Base-by-base conservation (phyloP, 2,888 invertebrate species). In the Agrochola lota region DNA sequence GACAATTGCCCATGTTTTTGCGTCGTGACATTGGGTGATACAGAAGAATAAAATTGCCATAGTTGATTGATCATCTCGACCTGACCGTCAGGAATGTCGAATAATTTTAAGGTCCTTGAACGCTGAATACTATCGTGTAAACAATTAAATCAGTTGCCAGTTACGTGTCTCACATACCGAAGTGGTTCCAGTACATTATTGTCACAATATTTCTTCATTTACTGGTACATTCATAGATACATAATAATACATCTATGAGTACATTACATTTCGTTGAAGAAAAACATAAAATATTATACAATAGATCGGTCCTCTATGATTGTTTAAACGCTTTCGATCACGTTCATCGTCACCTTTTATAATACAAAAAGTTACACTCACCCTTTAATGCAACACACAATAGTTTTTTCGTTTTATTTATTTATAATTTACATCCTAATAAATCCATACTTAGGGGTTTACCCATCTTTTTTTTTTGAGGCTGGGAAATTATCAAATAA, bases 41-140 rank as follows among this genome's bases (percentile, higher is more conserved):
- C 80, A 67, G 80, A 55, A 67, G 12, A 67, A 79, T 67, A 79
- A 55, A 35, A 60, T 52, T 35, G 23, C 52, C 74, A 60, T 60
- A 67, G 80, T 77, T 81, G 81, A 84, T 81, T 87, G 83, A 81
- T 82, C 77, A 84, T 86, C 72, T 74, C 73, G 66, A 74, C 68
- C 66, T 71, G 59, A 78, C 55, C 49, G 57, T 78, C 49, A 78
- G 64, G 78, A 78, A 69, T 62, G 80, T 67, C 67, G 55, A 78
- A 71, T 71, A 46, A 79, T 75, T 83, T 83, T 40, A 79, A 79
- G 75, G 78, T 43, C 78, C 78, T 78, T 78, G 82, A 78, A 74
- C 75, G 52, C 59, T 52, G 57, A 49, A 49, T 49, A 74, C 46
- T 63, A 46, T 73, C 8, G 55, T 20, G 26, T 57, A 72, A 35